Base-by-base conservation (phyloP, 2,888 invertebrate species). In the Lamellibrachia columna region DNA sequence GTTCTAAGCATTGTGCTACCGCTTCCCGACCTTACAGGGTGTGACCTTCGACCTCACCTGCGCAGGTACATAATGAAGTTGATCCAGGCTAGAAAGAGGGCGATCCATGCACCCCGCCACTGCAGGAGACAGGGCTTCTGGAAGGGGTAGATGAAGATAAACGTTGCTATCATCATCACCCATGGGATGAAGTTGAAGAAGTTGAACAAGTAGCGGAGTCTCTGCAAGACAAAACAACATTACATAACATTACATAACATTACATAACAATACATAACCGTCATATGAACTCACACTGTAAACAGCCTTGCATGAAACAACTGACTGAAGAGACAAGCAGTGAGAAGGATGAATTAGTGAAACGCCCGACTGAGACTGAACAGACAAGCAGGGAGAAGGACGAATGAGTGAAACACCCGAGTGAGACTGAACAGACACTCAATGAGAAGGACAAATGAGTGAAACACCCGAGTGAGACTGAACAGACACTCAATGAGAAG, bases 21-120 rank as follows among this genome's bases (percentile, higher is more conserved):
- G 40, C 40, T 40, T 40, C 40, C 40, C 40, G 40, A 40, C 40
- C 40, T 40, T 40, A 40, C 40, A 40, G 4, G 9, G 90, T 90
- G 7, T 52, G 75, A 75, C 75, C 75, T 75, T 15, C 22, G 75
- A 75, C 75, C 75, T 75, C 15, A 94, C 94, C 94, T 94, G 28
- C 94, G 90, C 11, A 95, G 93, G 91, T 95, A 95, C 94, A 95
- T 94, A 92, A 94, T 95, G 93, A 95, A 94, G 92, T 95, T 95
- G 92, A 95, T 94, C 94, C 94, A 95, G 52, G 94, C 94, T 6
- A 94, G 92, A 92, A 95, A 95, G 90, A 94, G 90, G 1, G 95
- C 95, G 52, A 95, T 94, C 95, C 95, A 95, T 7, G 95, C 95
- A 0, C 95, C 95, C 90, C 95, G 93, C 95, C 95, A 95, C 92